A percentile compares a stretch with the other conserved stretches of the same genome.
Evolutionary conservation across 2,797 vertebrate genomes (phyloP).

Genomic region (Muscicapa comitata): DNA sequence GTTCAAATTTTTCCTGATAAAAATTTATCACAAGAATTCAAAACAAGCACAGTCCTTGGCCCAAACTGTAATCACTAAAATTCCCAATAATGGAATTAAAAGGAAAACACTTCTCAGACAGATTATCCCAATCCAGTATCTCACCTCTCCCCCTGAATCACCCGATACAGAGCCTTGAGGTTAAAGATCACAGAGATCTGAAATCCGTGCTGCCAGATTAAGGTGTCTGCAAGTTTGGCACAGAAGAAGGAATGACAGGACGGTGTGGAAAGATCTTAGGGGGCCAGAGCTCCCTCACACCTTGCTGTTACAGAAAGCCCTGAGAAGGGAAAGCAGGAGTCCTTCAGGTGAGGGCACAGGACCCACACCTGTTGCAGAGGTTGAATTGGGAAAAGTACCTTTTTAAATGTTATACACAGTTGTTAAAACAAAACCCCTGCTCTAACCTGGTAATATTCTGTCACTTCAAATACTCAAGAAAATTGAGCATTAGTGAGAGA

Average conservation of each 20-base stretch:
- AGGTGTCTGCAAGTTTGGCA: background rate
- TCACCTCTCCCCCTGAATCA: accelerated
- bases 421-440: background rate
- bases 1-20: background rate
- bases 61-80: background rate
- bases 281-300: accelerated
- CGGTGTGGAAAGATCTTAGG: background rate
- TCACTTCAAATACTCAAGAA: background rate
- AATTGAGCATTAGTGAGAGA: background rate
- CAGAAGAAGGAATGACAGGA: background rate
- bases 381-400: background rate
- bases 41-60: background rate
- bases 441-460: background rate
- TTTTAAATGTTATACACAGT: background rate
- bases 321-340: accelerated
- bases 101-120: background rate
- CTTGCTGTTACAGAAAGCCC: background rate
- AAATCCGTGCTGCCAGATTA: background rate
- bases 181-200: background rate
- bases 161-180: background rate
- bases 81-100: background rate
- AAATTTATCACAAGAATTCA: background rate
- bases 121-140: background rate
- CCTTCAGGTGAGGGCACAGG: background rate
- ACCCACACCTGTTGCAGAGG: background rate